A percentile compares a stretch with the other conserved stretches of the same genome.
phyloP scores from a whole-genome alignment of 2,797 vertebrate genomes.

The Eidolon dupreanum region DNA sequence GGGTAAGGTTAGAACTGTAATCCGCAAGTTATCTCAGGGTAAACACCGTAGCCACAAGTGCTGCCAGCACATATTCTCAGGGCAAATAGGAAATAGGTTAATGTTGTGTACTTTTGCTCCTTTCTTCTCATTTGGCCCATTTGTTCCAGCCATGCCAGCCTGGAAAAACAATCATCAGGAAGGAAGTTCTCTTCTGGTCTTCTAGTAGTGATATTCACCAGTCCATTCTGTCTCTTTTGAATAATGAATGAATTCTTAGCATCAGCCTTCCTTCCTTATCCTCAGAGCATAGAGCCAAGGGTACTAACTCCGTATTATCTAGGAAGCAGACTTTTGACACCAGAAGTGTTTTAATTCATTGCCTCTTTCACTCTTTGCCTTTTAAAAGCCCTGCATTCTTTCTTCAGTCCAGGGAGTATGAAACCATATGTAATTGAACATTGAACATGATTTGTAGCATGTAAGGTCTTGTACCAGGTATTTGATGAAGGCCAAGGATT shows the following conservation, averaged over 20 bases:
- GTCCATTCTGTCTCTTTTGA: neutral
- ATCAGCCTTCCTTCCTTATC: neutral
- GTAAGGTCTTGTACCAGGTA: neutral
- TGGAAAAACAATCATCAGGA: neutral
- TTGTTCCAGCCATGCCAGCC: neutral
- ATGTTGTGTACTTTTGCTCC: neutral
- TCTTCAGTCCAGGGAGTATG: neutral
- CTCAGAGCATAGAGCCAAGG: neutral
- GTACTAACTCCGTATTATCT: neutral
- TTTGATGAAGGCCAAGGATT: slow-evolving; percentile 13
- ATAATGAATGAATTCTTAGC: neutral
- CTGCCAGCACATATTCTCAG: too few species aligned
- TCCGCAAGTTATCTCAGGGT: too few species aligned
- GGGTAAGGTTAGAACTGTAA: too few species aligned
- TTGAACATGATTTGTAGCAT: neutral
- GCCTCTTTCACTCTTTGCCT: neutral
- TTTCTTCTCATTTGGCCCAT: neutral
- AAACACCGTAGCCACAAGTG: too few species aligned
- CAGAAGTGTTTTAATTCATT: neutral
- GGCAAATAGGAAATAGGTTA: too few species aligned
- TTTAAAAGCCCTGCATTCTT: neutral
- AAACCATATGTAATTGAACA: neutral
- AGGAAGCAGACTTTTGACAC: neutral
- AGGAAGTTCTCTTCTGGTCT: neutral
- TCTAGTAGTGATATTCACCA: neutral